phyloP scores from a whole-genome alignment of 2,888 invertebrate species.

The Drosophila mercatorum region DNA sequence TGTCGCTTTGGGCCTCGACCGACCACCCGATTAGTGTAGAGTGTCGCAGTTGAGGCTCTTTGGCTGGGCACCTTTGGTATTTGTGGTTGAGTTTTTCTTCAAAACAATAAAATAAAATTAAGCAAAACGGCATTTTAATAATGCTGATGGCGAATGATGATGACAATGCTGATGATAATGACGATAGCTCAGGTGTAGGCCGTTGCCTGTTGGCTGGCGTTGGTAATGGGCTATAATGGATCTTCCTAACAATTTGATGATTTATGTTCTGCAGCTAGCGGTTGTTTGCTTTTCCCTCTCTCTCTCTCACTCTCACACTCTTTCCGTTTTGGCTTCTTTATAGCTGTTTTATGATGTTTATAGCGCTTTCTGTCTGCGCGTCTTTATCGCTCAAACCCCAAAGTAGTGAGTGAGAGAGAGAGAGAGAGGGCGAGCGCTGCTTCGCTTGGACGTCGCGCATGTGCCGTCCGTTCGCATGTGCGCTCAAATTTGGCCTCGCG shows the following conservation, averaged over 20 bases:
- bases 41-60: constrained; percentile 54
- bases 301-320: too few species aligned
- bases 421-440: constrained; percentile 9
- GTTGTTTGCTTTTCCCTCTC: constrained; percentile 55
- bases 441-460: constrained; percentile 56
- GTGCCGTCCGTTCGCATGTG: constrained; percentile 51
- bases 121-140: constrained; percentile 82
- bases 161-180: constrained; percentile 12
- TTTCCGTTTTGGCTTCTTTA: constrained; percentile 66
- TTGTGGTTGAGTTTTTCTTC: constrained; percentile 72
- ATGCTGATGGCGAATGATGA: constrained; percentile 54
- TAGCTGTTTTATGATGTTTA: constrained; percentile 71
- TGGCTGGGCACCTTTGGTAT: constrained; percentile 54
- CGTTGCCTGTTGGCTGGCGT: constrained; percentile 54
- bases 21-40: constrained; percentile 68
- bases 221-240: constrained; percentile 81
- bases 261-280: constrained; percentile 80
- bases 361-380: constrained; percentile 53
- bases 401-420: constrained; percentile 6
- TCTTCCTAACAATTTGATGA: constrained; percentile 81
- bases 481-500: constrained; percentile 61
- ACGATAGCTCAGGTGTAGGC: constrained; percentile 46
- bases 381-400: constrained; percentile 55
- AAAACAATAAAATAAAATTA: constrained; percentile 82
- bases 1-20: constrained; percentile 37